Evolutionary conservation across 30 jellyfish, hydroid and myxozoan species (phyloP), one percentile per base, ranked within the genome.

Genomic region (Clytia hemisphaerica): DNA sequence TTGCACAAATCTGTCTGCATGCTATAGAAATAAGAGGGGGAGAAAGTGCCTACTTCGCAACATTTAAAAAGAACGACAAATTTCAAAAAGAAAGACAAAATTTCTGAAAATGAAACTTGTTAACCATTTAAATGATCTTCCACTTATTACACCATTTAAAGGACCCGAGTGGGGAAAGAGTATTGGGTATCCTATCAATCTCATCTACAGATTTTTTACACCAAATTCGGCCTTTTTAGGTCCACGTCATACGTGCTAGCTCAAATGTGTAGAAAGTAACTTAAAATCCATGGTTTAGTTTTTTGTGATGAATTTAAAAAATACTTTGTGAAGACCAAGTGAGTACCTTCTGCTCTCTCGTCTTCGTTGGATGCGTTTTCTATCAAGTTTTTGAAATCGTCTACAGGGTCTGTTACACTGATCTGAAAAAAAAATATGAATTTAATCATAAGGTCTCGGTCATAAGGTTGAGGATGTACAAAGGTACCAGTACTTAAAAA

Each of bases 371-470:
- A n/a, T n/a, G 96, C 76, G 40, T 68, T 73, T 35, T 57, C 45
- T 2, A 74, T 73, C 21, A 85, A 62, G 16, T 54, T 45, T 45
- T 71, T 59, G 40, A 77, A 88, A 42, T 88, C 97, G 26, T 65
- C 36, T 5, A 80, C 75, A 12, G 97, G 97, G 30, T 88, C 76
- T 3, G 80, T 89, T 15, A 94, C 68, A 58, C 97, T 94, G n/a
- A 88, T 89, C 97, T 88, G 57, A 55, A 45, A 58, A 9, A 48
- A 44, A 50, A 67, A 40, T 30, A 21, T 4, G 30, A 45, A 22
- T 30, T 16, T 67, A 5, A 6, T 40, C 16, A 10, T 40, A 40
- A 7, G 53, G 16, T 7, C n/a, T n/a, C n/a, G n/a, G n/a, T n/a
- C n/a, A n/a, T n/a, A n/a, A n/a, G n/a, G n/a, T n/a, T n/a, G n/a